Evolutionary conservation across 2,113 vertebrate species (phyloP).

Genomic region (Cygnus buccinator): DNA sequence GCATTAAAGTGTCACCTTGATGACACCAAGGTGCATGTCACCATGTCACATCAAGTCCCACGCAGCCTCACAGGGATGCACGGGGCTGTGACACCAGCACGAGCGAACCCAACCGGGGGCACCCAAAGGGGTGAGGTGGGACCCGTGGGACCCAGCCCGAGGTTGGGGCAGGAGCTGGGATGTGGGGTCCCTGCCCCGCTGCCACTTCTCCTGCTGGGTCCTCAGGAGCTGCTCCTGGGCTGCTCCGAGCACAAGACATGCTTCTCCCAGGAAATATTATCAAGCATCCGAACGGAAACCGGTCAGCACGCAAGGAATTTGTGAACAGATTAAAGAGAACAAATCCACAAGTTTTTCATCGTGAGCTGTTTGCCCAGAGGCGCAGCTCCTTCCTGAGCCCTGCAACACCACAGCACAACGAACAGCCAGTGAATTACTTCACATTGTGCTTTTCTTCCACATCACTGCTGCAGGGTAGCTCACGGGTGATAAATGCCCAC

Average conservation of each 20-base stretch:
- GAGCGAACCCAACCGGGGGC: background rate
- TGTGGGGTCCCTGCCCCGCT: background rate
- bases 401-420: background rate
- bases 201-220: background rate
- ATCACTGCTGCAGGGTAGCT: background rate
- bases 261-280: background rate
- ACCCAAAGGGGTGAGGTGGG: background rate
- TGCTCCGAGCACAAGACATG: rapidly evolving
- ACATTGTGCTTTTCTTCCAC: background rate
- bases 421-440: background rate
- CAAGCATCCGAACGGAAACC: background rate
- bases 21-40: background rate
- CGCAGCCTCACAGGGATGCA: rapidly evolving
- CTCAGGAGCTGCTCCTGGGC: background rate
- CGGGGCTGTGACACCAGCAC: background rate
- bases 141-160: rapidly evolving
- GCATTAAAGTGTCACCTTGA: background rate
- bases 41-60: background rate
- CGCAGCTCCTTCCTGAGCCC: rapidly evolving
- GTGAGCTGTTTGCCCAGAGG: background rate
- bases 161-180: rapidly evolving
- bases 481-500: background rate
- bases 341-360: background rate
- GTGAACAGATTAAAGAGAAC: background rate
- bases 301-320: rapidly evolving